Evolutionary conservation across 2,888 invertebrate genomes (phyloP).

Genomic region (Stenichneumon culpator): DNA sequence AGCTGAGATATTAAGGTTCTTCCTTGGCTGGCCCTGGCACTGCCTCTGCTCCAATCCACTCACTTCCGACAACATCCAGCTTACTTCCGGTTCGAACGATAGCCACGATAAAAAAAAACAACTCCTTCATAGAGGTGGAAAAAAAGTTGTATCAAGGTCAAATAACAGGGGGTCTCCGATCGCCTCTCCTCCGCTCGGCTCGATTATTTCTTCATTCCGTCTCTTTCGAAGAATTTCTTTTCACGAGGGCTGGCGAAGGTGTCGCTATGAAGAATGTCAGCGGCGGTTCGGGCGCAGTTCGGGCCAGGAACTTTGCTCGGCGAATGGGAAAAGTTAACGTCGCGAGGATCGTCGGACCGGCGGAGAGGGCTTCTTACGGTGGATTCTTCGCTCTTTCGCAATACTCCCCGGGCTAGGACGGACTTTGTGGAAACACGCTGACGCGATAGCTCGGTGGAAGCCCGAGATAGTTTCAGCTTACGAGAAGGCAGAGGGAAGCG

Average conservation of each 20-base stretch:
- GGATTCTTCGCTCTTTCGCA: slow-evolving; percentile 24
- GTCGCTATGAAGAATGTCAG: slow-evolving; percentile 50
- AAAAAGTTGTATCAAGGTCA: background rate
- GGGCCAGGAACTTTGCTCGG: slow-evolving; percentile 52
- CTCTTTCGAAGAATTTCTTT: background rate
- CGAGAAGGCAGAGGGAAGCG: slow-evolving; percentile 27
- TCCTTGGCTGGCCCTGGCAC: too few relatives aligned
- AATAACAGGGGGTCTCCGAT: background rate
- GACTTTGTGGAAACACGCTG: slow-evolving; percentile 53
- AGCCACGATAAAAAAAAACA: background rate
- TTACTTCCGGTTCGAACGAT: background rate
- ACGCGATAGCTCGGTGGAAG: slow-evolving; percentile 29
- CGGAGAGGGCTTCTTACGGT: slow-evolving; percentile 6
- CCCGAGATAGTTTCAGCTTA: slow-evolving; percentile 45
- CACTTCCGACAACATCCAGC: too few relatives aligned
- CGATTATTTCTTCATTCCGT: background rate
- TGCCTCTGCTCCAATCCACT: too few relatives aligned
- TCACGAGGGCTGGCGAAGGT: background rate
- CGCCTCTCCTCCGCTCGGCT: background rate
- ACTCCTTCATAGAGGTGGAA: background rate
- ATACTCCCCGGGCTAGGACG: slow-evolving; percentile 9
- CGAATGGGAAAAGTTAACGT: slow-evolving; percentile 68
- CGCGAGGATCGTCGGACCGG: slow-evolving; percentile 1
- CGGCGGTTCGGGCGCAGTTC: slow-evolving; percentile 33
- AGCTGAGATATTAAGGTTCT: too few relatives aligned